phyloP scores from a whole-genome alignment of 2,888 invertebrate genomes.

The Gonocerus acuteangulatus region DNA sequence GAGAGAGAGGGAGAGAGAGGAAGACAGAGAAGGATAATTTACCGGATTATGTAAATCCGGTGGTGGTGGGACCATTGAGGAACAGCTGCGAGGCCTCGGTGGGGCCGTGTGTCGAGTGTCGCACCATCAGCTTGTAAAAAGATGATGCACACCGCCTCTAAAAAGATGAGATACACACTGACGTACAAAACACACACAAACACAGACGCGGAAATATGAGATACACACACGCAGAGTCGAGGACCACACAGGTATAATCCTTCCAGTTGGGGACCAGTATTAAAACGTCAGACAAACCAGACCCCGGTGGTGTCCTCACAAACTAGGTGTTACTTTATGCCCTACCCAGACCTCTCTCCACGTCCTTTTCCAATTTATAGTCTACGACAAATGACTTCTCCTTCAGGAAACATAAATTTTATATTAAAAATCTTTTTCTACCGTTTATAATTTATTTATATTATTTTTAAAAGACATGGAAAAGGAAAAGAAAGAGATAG shows the following conservation, averaged over 20 bases:
- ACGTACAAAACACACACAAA: no score
- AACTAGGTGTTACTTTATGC: slow-evolving; percentile 24
- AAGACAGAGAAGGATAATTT: slow-evolving; percentile 7
- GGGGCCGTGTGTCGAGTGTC: no score
- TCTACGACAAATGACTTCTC: slow-evolving; percentile 15
- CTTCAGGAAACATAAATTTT: slow-evolving; percentile 21
- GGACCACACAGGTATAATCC: slow-evolving; percentile 21
- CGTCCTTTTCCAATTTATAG: slow-evolving; percentile 4
- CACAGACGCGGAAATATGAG: no score
- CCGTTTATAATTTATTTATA: neutral
- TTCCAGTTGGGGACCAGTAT: neutral
- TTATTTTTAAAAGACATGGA: neutral
- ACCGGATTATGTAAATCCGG: slow-evolving; percentile 19
- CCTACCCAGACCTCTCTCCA: neutral
- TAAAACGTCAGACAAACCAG: slow-evolving; percentile 15
- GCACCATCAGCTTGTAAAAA: no score
- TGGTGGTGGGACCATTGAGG: slow-evolving; percentile 8
- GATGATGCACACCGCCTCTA: neutral
- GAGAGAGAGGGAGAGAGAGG: neutral
- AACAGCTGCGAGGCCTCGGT: neutral
- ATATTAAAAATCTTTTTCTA: slow-evolving; percentile 2
- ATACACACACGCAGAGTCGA: neutral
- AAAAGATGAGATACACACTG: slow-evolving; percentile 4
- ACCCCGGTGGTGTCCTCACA: neutral
- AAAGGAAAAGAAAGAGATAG: no score